Percentiles rank a stretch among this genome's conserved stretches.
Evolutionary conservation across 2,888 invertebrate genomes (phyloP).

Genomic region (Amitus sp.): DNA sequence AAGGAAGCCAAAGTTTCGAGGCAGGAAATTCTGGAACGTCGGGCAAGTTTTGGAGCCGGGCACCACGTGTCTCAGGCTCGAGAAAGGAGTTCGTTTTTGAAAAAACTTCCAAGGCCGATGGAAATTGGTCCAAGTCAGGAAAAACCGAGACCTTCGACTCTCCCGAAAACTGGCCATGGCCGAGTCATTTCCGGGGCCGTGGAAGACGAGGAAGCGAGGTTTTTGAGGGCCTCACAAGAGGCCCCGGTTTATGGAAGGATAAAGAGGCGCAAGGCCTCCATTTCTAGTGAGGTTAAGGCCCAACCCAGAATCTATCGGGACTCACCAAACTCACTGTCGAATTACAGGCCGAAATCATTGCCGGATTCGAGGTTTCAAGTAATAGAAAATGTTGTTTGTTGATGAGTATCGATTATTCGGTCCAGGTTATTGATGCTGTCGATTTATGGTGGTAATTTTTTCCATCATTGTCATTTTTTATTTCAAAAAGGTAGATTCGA

Average conservation of each 20-base stretch:
- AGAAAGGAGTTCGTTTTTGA: constrained; percentile 13
- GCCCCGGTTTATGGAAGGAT: constrained; percentile 59
- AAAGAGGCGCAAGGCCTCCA: constrained; percentile 54
- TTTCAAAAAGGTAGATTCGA: too few species aligned
- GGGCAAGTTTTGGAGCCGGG: constrained; percentile 42
- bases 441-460: too few species aligned
- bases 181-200: constrained; percentile 37
- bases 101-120: constrained; percentile 18
- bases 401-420: too few species aligned
- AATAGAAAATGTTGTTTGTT: too few species aligned
- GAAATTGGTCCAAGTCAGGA: constrained; percentile 14
- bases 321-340: constrained; percentile 39
- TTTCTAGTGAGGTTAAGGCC: constrained; percentile 36
- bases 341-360: constrained; percentile 37
- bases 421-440: too few species aligned
- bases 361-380: too few species aligned
- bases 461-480: too few species aligned
- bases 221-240: constrained; percentile 39
- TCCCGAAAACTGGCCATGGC: constrained; percentile 53
- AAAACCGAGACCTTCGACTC: constrained; percentile 56
- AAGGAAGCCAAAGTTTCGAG: constrained; percentile 49
- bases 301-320: constrained; percentile 34
- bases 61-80: too few species aligned
- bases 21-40: constrained; percentile 56
- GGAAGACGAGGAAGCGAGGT: constrained; percentile 33